Base-by-base conservation (phyloP, 2,113 vertebrate genomes). In the Myiozetetes cayanensis region DNA sequence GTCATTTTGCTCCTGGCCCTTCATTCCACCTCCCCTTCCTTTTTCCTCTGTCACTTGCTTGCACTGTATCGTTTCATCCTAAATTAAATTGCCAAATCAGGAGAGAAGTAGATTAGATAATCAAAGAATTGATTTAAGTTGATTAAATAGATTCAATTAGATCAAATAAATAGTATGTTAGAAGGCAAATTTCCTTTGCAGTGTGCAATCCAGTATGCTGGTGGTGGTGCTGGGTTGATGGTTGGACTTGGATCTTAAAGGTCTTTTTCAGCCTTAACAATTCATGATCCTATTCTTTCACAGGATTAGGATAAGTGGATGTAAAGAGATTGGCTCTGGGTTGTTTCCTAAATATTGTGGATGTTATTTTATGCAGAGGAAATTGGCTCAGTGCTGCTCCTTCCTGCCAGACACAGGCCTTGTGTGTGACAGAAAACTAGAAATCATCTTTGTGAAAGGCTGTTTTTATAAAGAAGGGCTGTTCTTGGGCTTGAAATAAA, bases 1-100 rank as follows among this genome's bases (percentile, higher is more conserved):
- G 31, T 75, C 8, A 0, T 39, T 86, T 87, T 55, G 2, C 13
- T 83, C 35, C 70, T 35, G 28, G 16, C 23, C 53, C 47, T 76
- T 14, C 0, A 0, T 31, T 41, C 20, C 8, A 10, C 49, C n/a
- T 52, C 37, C 58, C 37, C 30, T 55, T 33, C 37, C 10, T 13
- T 68, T 72, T 75, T 55, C 7, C 28, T 33, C 55, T 68, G 27
- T 44, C 23, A 6, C 44, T 47, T 41, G 63, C 62, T 61, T 21
- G 14, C n/a, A 3, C 85, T n/a, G 16, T 6, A 8, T 18, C 16
- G 1, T 89, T 87, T 58, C 13, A 14, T 49, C 62, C n/a, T 37
- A 20, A 78, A 87, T 61, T 27, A 31, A 72, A 61, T 14, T 14
- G 24, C 41, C 24, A 31, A 76, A 59, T 70, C 10, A 62, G 22